Conservation (phyloP, 1,140 invertebrate species). For the Medauroidea extradentata region DNA sequence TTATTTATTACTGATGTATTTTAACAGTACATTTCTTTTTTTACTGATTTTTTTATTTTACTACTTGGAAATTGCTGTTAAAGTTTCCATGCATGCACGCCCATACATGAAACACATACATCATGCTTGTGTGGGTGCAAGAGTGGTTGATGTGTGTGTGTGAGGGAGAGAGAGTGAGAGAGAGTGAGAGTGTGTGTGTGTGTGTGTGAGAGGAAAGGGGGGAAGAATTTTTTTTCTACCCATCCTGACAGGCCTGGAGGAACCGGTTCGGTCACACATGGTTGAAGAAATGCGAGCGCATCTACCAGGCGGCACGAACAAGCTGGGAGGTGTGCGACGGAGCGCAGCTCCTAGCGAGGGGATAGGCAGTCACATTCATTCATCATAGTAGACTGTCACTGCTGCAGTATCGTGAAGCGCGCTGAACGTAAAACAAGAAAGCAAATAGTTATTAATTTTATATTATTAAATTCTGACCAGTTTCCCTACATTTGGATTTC, state of each 20-base stretch:
- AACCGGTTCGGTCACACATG: constrained; percentile 19
- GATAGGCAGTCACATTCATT: too few relatives aligned
- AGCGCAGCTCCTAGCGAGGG: neutral
- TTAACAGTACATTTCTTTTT: too few relatives aligned
- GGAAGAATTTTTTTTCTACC: neutral
- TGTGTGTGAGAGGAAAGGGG: neutral
- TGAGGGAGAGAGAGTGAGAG: neutral
- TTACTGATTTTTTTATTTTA: too few relatives aligned
- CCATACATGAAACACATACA: too few relatives aligned
- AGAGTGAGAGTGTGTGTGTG: too few relatives aligned
- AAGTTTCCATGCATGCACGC: too few relatives aligned
- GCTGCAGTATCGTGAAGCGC: too few relatives aligned
- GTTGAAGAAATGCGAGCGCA: constrained; percentile 22
- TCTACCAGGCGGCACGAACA: constrained; percentile 9
- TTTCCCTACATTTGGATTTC: constrained; percentile 33
- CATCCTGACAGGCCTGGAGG: neutral
- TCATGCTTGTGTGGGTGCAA: too few relatives aligned
- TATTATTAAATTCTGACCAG: constrained; percentile 35
- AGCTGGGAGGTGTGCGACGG: neutral
- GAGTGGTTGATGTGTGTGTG: neutral
- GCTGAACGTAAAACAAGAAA: constrained; percentile 3
- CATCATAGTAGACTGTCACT: too few relatives aligned
- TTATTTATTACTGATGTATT: too few relatives aligned
- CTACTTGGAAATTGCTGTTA: too few relatives aligned
- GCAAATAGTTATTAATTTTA: constrained; percentile 32